phyloP scores from a whole-genome alignment of 2,797 vertebrate species.

The Xenentodon cancila region DNA sequence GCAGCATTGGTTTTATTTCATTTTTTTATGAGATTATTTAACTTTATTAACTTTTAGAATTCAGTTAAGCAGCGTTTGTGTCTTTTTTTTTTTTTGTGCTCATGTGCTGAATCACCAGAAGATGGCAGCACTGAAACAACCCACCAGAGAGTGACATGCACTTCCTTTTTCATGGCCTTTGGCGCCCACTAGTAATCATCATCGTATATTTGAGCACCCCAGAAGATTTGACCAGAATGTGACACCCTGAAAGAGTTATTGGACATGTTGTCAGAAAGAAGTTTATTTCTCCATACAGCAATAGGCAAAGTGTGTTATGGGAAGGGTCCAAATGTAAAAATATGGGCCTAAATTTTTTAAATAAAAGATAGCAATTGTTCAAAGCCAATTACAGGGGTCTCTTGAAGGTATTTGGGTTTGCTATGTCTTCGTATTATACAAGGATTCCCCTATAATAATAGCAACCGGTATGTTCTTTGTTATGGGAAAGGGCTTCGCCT shows the following conservation, averaged over 20 bases:
- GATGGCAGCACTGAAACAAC: conserved; percentile 61
- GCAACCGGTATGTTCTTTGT: conserved; percentile 10
- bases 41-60: background rate
- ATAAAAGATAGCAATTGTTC: conserved; percentile 31
- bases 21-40: conserved; percentile 5
- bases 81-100: background rate
- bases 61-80: background rate
- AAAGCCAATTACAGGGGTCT: conserved; percentile 36
- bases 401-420: conserved; percentile 35
- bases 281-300: too few relatives aligned
- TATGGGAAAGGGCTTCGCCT: conserved; percentile 32
- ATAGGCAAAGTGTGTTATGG: too few relatives aligned
- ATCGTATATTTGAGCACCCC: background rate
- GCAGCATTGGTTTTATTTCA: conserved; percentile 6
- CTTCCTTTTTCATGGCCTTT: background rate
- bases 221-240: background rate
- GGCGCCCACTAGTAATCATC: background rate
- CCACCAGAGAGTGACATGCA: background rate
- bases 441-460: conserved; percentile 17
- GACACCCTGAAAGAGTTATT: too few relatives aligned
- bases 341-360: background rate
- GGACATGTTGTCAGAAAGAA: too few relatives aligned
- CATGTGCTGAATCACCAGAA: conserved; percentile 29
- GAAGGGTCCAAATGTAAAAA: conserved; percentile 12
- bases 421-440: conserved; percentile 9